Evolutionary conservation across 1,140 invertebrate genomes (phyloP).

Genomic region (Paralvinella palmiformis): DNA sequence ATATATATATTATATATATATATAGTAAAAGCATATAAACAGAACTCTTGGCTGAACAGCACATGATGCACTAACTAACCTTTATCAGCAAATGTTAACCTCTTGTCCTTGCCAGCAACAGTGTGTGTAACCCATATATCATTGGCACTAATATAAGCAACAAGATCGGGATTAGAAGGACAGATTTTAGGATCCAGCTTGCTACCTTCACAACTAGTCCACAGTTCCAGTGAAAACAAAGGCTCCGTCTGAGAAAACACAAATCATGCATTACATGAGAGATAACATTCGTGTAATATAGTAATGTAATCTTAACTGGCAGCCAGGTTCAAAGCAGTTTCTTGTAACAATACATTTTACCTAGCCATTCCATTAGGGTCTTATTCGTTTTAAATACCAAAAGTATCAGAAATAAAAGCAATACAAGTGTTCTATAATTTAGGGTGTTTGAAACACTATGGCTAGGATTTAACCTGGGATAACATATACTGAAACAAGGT

Average conservation of each 20-base stretch:
- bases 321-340: constrained; percentile 22
- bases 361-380: background rate
- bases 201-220: constrained; percentile 55
- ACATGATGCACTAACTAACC: constrained; percentile 51
- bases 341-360: background rate
- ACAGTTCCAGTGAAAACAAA: constrained; percentile 29
- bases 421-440: no score
- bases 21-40: background rate
- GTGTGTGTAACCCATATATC: constrained; percentile 84
- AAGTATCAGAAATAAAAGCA: background rate
- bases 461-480: no score
- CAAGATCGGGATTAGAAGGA: constrained; percentile 74
- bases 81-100: constrained; percentile 77
- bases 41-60: background rate
- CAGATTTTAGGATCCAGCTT: constrained; percentile 86
- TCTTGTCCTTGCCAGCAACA: constrained; percentile 46
- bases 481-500: no score
- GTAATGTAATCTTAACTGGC: constrained; percentile 6
- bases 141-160: constrained; percentile 82
- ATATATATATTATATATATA: background rate
- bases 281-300: constrained; percentile 22
- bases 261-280: background rate
- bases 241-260: background rate
- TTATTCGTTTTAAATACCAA: constrained; percentile 25
- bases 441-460: no score